A percentile compares a stretch with the other conserved stretches of the same genome.
These are phyloP conservation scores for Conops quadrifasciatus DNA, from an alignment of 2,888 invertebrate species.

Conservation along the genomic window DNA sequence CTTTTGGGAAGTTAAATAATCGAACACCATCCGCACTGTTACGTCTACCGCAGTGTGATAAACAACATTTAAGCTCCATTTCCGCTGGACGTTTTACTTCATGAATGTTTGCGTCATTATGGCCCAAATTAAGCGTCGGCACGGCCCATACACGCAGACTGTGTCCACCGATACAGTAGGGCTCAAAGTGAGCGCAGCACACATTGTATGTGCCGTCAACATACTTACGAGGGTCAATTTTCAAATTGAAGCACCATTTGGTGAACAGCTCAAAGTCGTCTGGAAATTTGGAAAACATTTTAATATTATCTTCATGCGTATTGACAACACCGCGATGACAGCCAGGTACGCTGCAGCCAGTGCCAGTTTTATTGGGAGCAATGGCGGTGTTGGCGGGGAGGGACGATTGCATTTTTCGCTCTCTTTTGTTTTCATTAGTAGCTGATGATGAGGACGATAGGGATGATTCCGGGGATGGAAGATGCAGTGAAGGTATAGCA, in stretches of 20 bases:
- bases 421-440: neutral
- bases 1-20: slow-evolving; percentile 51
- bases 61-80: slow-evolving; percentile 46
- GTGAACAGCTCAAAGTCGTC: slow-evolving; percentile 47
- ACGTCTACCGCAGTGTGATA: slow-evolving; percentile 41
- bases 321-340: slow-evolving; percentile 39
- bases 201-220: slow-evolving; percentile 45
- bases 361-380: slow-evolving; percentile 8
- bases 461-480: no score
- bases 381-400: slow-evolving; percentile 37
- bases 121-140: slow-evolving; percentile 45
- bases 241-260: slow-evolving; percentile 49
- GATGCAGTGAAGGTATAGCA: slow-evolving; percentile 41
- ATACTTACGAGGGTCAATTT: slow-evolving; percentile 48
- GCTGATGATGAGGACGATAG: neutral
- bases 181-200: slow-evolving; percentile 46
- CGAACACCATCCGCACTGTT: slow-evolving; percentile 38
- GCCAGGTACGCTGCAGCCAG: slow-evolving; percentile 44
- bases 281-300: slow-evolving; percentile 45
- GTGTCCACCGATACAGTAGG: slow-evolving; percentile 42
- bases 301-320: slow-evolving; percentile 35
- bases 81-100: slow-evolving; percentile 39
- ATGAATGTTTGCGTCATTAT: slow-evolving; percentile 31
- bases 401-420: slow-evolving; percentile 5
- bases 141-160: slow-evolving; percentile 45